Conservation (phyloP, 2,113 vertebrate species). For the Eulemur macaco region DNA sequence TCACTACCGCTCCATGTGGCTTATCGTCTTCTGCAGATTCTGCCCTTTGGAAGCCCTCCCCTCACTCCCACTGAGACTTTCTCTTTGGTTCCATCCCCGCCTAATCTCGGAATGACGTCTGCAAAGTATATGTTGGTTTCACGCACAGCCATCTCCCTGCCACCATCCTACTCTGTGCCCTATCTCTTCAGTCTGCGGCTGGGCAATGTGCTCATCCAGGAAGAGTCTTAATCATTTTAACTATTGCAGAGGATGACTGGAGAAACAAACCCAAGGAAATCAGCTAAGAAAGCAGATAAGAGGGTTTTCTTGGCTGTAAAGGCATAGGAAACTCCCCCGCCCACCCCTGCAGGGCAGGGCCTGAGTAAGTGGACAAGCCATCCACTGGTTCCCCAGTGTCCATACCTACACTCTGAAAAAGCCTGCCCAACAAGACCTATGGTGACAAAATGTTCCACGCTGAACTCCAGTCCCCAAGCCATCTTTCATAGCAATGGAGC, state of each 20-base stretch:
- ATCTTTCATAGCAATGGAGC: slow-evolving; percentile 24
- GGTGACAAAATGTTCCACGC: background rate
- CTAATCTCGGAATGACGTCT: background rate
- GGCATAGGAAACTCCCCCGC: background rate
- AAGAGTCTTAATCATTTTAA: background rate
- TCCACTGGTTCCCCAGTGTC: background rate
- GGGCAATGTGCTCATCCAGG: background rate
- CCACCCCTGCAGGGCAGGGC: background rate
- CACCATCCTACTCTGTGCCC: fast-evolving
- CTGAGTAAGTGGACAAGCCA: background rate
- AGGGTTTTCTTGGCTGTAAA: background rate
- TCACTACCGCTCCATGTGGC: background rate
- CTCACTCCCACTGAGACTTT: background rate
- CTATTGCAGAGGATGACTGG: background rate
- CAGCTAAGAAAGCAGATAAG: background rate
- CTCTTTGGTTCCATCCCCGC: background rate
- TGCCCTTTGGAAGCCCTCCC: background rate
- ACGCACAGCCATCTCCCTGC: background rate
- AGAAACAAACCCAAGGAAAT: background rate
- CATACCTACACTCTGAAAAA: background rate
- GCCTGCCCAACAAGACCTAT: background rate
- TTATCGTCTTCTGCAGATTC: background rate
- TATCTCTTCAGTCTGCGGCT: background rate
- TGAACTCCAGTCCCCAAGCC: background rate
- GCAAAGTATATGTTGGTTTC: background rate